Base-by-base conservation (phyloP, 2,113 vertebrate species). In the Paracanthobrama guichenoti region DNA sequence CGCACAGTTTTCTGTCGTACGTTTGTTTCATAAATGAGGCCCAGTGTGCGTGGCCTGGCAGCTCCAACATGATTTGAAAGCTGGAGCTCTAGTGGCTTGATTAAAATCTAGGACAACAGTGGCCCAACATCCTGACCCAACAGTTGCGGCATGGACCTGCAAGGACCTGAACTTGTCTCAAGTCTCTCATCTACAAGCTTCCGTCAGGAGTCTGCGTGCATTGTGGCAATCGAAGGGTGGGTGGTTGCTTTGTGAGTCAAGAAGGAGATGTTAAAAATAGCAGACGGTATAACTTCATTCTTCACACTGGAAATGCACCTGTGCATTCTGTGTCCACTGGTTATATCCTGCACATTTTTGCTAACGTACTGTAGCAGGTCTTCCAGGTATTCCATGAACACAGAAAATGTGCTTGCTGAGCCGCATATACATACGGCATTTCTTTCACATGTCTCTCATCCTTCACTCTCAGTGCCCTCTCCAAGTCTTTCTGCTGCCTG, bases 391-490 rank as follows among this genome's bases (percentile, higher is more conserved):
- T 73, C 42, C 12, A 73, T 72, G 69, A 16, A 46, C n/a, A 24
- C 22, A 24, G 12, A 53, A 74, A 1, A 53, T 75, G 11, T 53
- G 44, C 16, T 53, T 53, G 18, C 46, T 20, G 16, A 28, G 6
- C 44, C 20, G 11, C 24, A 28, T 75, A 75, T 53, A 75, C n/a
- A 10, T 8, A 73, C 20, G 3, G n/a, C n/a, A 46, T 74, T 48
- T 24, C 6, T 74, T 48, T 73, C 20, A 26, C 71, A 35, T 10
- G 6, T 74, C 77, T 75, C 31, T 44, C 13, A 5, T 50, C 35
- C 72, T 85, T 87, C 86, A 22, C 81, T 81, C 57, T 81, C 83
- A 60, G 60, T 85, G 88, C 86, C 50, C 42, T 57, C 50, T 85
- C 88, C 86, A 89, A 88, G 4, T 55, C n/a, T 16, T 44, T 72